These are phyloP conservation scores for Etheostoma nigrum DNA, from an alignment of 2,797 vertebrate genomes.

Conservation along the genomic window DNA sequence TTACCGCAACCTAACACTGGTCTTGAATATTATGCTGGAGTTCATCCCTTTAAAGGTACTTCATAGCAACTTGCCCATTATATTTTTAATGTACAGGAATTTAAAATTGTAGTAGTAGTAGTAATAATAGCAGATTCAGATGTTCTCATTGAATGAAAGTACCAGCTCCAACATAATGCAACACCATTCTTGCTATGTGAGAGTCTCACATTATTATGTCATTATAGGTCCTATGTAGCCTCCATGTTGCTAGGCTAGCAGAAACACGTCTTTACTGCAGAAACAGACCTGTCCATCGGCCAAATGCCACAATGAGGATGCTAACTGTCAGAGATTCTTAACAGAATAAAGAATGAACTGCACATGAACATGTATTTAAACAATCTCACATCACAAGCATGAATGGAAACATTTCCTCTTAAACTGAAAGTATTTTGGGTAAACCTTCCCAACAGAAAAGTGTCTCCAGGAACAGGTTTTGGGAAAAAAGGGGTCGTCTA, in stretches of 20 bases:
- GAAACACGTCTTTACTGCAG: not conserved
- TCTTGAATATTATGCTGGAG: not conserved
- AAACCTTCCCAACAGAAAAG: too few relatives aligned
- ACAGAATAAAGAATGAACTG: not conserved
- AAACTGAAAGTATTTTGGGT: too few relatives aligned
- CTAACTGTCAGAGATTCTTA: too few relatives aligned
- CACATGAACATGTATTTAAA: not conserved
- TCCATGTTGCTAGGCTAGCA: not conserved
- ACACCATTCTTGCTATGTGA: too few relatives aligned
- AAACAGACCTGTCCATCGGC: not conserved
- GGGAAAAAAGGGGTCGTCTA: too few relatives aligned
- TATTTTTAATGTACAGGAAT: slow-evolving; percentile 1
- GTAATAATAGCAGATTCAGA: not conserved
- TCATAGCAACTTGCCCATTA: not conserved
- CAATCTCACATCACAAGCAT: too few relatives aligned
- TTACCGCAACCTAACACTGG: not conserved
- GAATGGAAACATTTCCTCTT: too few relatives aligned
- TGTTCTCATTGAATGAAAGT: not conserved
- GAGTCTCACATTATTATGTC: too few relatives aligned
- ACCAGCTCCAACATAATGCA: not conserved
- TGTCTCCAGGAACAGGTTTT: too few relatives aligned
- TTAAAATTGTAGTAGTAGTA: not conserved
- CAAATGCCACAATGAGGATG: too few relatives aligned
- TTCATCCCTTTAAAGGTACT: too few relatives aligned
- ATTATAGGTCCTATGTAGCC: not conserved